Base-by-base conservation (phyloP, 2,797 vertebrate species). In the Anguilla anguilla region DNA sequence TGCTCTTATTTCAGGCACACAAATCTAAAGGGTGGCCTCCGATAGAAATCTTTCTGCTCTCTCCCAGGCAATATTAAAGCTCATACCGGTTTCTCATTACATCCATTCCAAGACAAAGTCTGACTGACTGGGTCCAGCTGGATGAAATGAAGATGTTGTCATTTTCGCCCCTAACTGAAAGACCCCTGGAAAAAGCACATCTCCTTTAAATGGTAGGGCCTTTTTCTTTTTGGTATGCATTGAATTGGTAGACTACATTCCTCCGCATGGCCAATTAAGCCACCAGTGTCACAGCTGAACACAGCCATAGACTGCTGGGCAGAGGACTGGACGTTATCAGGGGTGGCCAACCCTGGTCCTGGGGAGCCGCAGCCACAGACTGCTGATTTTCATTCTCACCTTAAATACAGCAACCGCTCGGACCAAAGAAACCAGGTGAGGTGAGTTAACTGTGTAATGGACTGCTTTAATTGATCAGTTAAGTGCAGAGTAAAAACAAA, bases 1-100 rank as follows among this genome's bases (percentile, higher is more conserved):
- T 10, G 10, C 57, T 87, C 31, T 39, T 43, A 67, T 39, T 72
- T 83, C 83, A 67, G 82, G 35, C 61, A 69, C 64, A 84, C 39
- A 13, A 84, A 35, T 35, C 28, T 35, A 69, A 9, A 83, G 22
- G 28, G 28, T 72, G 69, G 28, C 69, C 10, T 43, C 74, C 25
- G 17, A 79, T 46, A 51, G 79, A n/a, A 82, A 49, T 51, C 25
- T 10, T n/a, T 46, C 19, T 46, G 3, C 79, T 51, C 46, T 82
- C 19, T n/a, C 43, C 79, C 25, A 82, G 79, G 43, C 25, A 13
- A 49, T 82, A 49, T 82, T n/a, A 51, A 51, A 82, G 51, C 51
- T 35, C 1, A 19, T n/a, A 53, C n/a, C 57, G 5, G 19, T 57
- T 84, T 59, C 15, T 46, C 51, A 84, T 83, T 83, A n/a, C 2